Conservation (phyloP, 1,140 invertebrate species). For the Eulimnadia texana region DNA sequence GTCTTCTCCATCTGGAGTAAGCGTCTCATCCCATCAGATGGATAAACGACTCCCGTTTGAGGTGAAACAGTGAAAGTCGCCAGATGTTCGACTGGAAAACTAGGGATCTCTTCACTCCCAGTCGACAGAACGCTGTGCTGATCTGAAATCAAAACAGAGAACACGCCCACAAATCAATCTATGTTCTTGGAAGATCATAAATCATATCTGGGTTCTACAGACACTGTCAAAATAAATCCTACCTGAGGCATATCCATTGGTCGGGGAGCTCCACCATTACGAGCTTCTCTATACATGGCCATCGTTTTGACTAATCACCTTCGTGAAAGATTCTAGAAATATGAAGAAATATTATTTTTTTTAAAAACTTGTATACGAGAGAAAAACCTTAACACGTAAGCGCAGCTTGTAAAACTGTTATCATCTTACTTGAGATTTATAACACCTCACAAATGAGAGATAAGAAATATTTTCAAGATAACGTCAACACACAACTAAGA, state of each 20-base stretch:
- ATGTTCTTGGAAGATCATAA: not conserved
- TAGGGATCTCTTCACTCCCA: slow-evolving; percentile 42
- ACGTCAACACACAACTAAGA: too few relatives aligned
- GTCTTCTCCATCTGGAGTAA: slow-evolving; percentile 91
- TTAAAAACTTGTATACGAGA: too few relatives aligned
- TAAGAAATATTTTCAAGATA: too few relatives aligned
- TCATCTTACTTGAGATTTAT: too few relatives aligned
- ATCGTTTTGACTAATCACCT: not conserved
- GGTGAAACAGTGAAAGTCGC: slow-evolving; percentile 91
- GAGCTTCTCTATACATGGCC: not conserved
- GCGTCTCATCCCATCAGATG: slow-evolving; percentile 86
- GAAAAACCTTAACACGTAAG: too few relatives aligned
- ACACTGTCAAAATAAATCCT: not conserved
- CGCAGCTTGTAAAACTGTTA: too few relatives aligned
- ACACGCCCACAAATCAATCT: not conserved
- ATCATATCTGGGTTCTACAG: too few relatives aligned
- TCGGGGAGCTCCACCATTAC: not conserved
- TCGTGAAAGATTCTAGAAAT: not conserved
- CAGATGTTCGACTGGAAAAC: slow-evolving; percentile 87
- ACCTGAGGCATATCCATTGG: slow-evolving; percentile 8
- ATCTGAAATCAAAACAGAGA: too few relatives aligned
- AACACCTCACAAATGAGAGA: too few relatives aligned
- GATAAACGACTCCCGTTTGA: slow-evolving; percentile 70
- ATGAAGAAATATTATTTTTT: not conserved
- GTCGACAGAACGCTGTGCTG: not conserved